A percentile compares a stretch with the other conserved stretches of the same genome.
These are phyloP conservation scores for Cyrtodaria siliqua DNA, from an alignment of 2,888 invertebrate genomes.

Conservation along the genomic window DNA sequence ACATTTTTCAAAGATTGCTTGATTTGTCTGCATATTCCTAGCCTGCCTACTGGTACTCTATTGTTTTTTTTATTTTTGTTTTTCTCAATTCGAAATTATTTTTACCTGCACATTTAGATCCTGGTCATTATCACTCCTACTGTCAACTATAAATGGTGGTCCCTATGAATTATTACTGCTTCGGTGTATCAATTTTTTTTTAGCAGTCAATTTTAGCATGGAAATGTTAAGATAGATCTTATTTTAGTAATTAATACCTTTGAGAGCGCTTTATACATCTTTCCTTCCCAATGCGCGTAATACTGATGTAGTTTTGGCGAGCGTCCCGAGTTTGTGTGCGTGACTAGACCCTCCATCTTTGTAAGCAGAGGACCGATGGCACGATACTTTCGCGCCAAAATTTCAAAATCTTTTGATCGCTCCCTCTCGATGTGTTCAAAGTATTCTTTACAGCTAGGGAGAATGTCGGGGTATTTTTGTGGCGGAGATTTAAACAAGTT, in stretches of 20 bases:
- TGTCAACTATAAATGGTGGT: too few relatives aligned
- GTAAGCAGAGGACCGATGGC: slow-evolving; percentile 93
- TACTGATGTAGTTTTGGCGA: slow-evolving; percentile 92
- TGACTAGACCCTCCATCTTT: slow-evolving; percentile 94
- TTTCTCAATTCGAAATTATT: too few relatives aligned
- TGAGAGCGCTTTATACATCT: slow-evolving; percentile 90
- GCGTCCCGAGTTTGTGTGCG: slow-evolving; percentile 92
- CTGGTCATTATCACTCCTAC: too few relatives aligned
- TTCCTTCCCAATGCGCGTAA: slow-evolving; percentile 93
- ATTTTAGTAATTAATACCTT: slow-evolving; percentile 85
- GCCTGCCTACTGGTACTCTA: too few relatives aligned
- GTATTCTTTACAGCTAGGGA: slow-evolving; percentile 88
- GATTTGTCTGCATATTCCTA: too few relatives aligned
- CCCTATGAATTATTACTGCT: too few relatives aligned
- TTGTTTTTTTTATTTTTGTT: too few relatives aligned
- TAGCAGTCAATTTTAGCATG: too few relatives aligned
- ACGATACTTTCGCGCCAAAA: slow-evolving; percentile 91
- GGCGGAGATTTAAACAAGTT: slow-evolving; percentile 84
- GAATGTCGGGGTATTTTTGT: slow-evolving; percentile 77
- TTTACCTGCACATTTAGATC: too few relatives aligned
- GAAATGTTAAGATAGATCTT: too few relatives aligned
- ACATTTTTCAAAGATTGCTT: too few relatives aligned
- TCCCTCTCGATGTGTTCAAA: slow-evolving; percentile 91
- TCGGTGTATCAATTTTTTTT: too few relatives aligned
- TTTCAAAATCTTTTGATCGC: slow-evolving; percentile 90